Base-by-base conservation (phyloP, 2,888 invertebrate species). In the Patella pellucida region DNA sequence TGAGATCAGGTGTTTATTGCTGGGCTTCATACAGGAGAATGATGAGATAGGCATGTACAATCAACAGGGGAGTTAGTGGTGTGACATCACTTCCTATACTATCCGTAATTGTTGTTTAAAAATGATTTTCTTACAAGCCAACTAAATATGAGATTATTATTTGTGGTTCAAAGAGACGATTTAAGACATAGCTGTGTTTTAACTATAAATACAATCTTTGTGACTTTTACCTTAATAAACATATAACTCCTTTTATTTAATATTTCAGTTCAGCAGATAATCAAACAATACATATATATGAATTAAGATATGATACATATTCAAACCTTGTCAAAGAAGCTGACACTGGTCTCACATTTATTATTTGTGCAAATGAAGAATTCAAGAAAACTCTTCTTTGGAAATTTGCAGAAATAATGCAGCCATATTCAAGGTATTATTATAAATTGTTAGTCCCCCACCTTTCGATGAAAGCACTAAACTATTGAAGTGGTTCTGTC, bases 321-420 rank as follows among this genome's bases (percentile, higher is more conserved):
- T 97, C 97, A 89, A 97, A 97, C 75, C 93, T 99, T 83, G 95
- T 99, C 71, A 94, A 97, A 71, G 92, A 98, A 75, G 92, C 97
- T 79, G 97, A 97, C 91, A 98, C 98, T 0, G 99, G 99, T 0
- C 97, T 98, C 3, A 98, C 98, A 0, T 94, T 99, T 78, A 94
- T 98, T 67, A 91, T 99, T 70, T 92, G 99, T 73, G 95, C 98
- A 4, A 98, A 99, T 91, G 93, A 94, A 89, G 95, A 96, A 88
- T 95, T 96, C 76, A 95, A 97, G 72, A 93, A 95, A 80, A 95
- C 95, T 88, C 92, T 99, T 71, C 93, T 98, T 79, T 95, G 96
- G 68, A 95, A 95, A 79, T 99, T 97, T 92, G 97, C 97, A 90
- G 95, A 95, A 92, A 95, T 96, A 79, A 95, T 98, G 78, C 97